Conservation (phyloP, 1,140 invertebrate genomes). For the Acromyrmex echinatior region DNA sequence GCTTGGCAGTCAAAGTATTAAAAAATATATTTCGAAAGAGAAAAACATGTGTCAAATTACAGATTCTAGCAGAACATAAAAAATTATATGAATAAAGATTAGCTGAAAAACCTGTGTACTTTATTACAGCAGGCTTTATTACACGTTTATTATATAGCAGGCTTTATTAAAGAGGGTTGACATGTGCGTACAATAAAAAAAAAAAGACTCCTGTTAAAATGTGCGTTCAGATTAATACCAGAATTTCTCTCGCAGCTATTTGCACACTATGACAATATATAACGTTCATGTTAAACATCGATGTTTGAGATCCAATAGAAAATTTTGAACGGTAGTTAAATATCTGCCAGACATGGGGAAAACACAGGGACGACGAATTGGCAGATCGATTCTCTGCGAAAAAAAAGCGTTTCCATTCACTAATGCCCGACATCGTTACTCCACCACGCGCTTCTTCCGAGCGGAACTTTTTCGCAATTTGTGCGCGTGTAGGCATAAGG, state of each 20-base stretch:
- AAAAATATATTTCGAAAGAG: not conserved
- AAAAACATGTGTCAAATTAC: not conserved
- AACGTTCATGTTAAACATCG: constrained; percentile 70
- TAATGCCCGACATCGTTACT: constrained; percentile 54
- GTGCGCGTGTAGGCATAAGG: constrained; percentile 65
- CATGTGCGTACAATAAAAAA: constrained; percentile 23
- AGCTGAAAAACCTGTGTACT: not conserved
- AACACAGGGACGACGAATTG: constrained; percentile 34
- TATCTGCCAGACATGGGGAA: constrained; percentile 25
- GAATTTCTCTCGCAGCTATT: constrained; percentile 47
- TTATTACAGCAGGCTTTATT: not conserved
- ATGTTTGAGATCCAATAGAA: constrained; percentile 58
- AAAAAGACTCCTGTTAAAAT: constrained; percentile 11
- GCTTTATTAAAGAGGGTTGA: constrained; percentile 24
- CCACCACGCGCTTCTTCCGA: constrained; percentile 22
- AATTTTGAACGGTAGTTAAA: constrained; percentile 51
- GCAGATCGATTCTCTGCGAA: constrained; percentile 23
- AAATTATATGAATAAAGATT: constrained; percentile 3
- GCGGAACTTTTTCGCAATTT: constrained; percentile 69
- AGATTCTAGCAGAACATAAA: not conserved
- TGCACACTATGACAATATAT: constrained; percentile 62
- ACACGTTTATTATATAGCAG: not conserved
- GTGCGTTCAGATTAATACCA: constrained; percentile 30
- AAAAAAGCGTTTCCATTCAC: constrained; percentile 43
- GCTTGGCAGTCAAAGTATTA: no score